phyloP scores from a whole-genome alignment of 1,140 invertebrate genomes.

The Solenopsis fugax region DNA sequence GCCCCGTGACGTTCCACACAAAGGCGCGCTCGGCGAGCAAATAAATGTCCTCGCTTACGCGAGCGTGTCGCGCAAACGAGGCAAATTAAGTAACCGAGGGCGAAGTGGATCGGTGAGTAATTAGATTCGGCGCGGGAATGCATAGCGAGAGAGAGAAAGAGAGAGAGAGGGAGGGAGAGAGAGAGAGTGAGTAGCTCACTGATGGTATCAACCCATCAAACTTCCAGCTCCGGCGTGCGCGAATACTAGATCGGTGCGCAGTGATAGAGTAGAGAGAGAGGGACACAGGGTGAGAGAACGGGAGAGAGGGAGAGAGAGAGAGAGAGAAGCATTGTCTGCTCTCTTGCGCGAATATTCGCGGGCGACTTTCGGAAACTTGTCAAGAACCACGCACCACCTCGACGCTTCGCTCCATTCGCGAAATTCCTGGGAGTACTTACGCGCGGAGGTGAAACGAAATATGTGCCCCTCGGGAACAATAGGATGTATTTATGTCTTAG shows the following conservation, averaged over 20 bases:
- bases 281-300: too few relatives aligned
- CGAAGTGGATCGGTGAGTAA: constrained; percentile 59
- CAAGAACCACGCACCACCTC: constrained; percentile 46
- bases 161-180: not conserved
- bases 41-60: constrained; percentile 44
- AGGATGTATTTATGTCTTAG: not conserved
- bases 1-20: not conserved
- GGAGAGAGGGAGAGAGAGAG: constrained; percentile 6
- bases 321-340: constrained; percentile 13
- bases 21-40: constrained; percentile 10
- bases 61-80: constrained; percentile 49
- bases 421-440: constrained; percentile 53
- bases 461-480: too few relatives aligned
- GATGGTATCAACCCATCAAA: constrained; percentile 58
- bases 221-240: constrained; percentile 9
- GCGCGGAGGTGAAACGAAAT: constrained; percentile 2
- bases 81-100: constrained; percentile 60
- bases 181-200: not conserved
- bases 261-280: constrained; percentile 31
- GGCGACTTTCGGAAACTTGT: constrained; percentile 69
- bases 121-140: constrained; percentile 45
- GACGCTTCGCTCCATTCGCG: constrained; percentile 4
- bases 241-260: constrained; percentile 36
- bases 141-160: constrained; percentile 4
- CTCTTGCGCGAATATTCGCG: constrained; percentile 59